Base-by-base conservation (phyloP, 2,113 vertebrate genomes). In the Brachypodius melanocephalos region DNA sequence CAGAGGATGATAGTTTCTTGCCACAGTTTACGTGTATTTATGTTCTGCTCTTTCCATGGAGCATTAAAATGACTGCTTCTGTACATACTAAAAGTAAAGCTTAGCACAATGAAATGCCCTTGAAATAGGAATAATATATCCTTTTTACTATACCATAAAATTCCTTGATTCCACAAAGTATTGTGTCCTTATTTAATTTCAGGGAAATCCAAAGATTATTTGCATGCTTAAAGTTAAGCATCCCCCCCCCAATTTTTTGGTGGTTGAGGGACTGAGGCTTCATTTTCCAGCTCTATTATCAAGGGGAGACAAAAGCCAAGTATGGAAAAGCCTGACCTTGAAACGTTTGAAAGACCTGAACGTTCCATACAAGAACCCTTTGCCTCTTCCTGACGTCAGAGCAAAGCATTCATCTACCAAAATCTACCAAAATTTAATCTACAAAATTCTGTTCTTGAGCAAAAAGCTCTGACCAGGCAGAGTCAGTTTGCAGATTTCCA, bases 311-410 rank as follows among this genome's bases (percentile, higher is more conserved):
- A 69, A 73, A 93, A 95, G 14, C 11, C 4, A 2, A 77, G 46
- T 40, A 25, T 43, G 8, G 49, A 38, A 79, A 87, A 89, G 22
- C 13, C 19, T 40, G 75, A 67, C 55, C 54, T 36, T 36, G 46
- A 69, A 51, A 73, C 1, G 0, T 43, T 6, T 51, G 63, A 66
- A 66, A 88, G 43, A 69, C 15, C 11, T 26, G 26, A 62, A 40
- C 0, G 0, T 42, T 62, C 49, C 45, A 5, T 3, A 2, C 4
- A 6, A 63, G n/a, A 85, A 24, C 46, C 83, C 46, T 67, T 68
- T 78, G 52, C 57, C 28, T 74, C 31, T 68, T 76, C 13, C 46
- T 79, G 32, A 17, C 24, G 45, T 49, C 77, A 69, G 15, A 88
- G 46, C 51, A 83, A 91, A 73, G 32, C 29, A 51, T 62, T 79